Percentiles rank a stretch among this genome's conserved stretches.
Conservation (phyloP, 1,140 invertebrate genomes). For the Brachystomella parvula region DNA sequence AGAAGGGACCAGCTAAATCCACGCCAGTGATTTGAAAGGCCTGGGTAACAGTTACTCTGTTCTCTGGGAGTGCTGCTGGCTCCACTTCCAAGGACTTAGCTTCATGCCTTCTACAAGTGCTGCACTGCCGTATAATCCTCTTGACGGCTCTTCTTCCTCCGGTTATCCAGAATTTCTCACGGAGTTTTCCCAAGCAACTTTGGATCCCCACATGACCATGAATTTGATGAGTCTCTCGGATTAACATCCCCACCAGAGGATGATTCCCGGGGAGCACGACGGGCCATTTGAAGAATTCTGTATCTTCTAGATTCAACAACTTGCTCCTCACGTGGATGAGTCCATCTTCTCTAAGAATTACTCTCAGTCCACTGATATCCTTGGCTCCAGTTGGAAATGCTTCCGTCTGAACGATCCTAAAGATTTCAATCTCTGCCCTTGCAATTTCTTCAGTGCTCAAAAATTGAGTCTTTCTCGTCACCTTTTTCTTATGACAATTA, state of each 20-base stretch:
- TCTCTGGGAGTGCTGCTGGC: constrained; percentile 31
- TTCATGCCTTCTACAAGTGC: neutral
- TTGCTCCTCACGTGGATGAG: neutral
- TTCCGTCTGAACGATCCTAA: neutral
- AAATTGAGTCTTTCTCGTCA: neutral
- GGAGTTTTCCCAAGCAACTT: neutral
- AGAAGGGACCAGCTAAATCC: constrained; percentile 41
- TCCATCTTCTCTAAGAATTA: neutral
- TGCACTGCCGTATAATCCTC: constrained; percentile 2
- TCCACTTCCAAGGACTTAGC: constrained; percentile 1
- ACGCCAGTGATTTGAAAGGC: constrained; percentile 41
- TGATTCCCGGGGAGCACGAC: neutral
- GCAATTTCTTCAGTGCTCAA: neutral
- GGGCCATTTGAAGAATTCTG: neutral
- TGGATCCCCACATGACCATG: constrained; percentile 1
- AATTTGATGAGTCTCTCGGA: neutral
- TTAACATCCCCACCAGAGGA: neutral
- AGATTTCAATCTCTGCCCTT: neutral
- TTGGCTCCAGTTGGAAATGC: neutral
- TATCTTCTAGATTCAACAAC: neutral
- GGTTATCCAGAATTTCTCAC: constrained; percentile 13
- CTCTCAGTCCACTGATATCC: neutral
- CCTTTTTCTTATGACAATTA: neutral
- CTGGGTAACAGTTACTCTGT: constrained; percentile 38
- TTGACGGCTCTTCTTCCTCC: neutral